These are phyloP conservation scores for Panthera tigris DNA, from an alignment of 2,113 vertebrate species.

Conservation along the genomic window DNA sequence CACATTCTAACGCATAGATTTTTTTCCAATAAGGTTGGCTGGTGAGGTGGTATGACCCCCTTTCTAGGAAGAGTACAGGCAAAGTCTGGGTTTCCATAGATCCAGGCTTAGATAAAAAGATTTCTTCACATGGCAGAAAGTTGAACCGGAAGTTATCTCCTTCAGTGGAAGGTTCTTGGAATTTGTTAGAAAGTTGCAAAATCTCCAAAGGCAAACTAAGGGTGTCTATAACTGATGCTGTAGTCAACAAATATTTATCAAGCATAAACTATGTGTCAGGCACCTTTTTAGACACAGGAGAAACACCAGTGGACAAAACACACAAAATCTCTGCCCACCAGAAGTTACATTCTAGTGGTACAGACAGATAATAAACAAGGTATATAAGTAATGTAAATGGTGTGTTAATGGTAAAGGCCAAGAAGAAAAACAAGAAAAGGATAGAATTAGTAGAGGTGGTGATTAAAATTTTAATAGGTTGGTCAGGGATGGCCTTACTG, in stretches of 20 bases:
- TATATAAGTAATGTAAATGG: background rate
- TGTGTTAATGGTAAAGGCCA: background rate
- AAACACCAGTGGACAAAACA: conserved; percentile 30
- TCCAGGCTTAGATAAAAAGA: background rate
- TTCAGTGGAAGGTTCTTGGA: background rate
- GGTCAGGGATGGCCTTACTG: background rate
- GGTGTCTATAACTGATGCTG: background rate
- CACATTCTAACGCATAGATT: background rate
- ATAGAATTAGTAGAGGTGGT: background rate
- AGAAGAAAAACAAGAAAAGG: background rate
- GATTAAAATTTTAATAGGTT: background rate
- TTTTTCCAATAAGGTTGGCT: background rate
- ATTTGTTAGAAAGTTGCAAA: conserved; percentile 1
- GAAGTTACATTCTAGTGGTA: background rate
- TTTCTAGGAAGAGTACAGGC: background rate
- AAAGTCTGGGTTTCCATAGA: background rate
- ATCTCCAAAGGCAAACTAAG: conserved; percentile 6
- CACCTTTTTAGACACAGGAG: background rate
- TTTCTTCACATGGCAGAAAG: conserved; percentile 6
- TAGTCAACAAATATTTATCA: background rate
- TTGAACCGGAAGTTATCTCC: background rate
- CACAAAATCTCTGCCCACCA: background rate
- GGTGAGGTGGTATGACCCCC: background rate
- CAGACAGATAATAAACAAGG: background rate
- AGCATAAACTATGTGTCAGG: background rate